Evolutionary conservation across 2,797 vertebrate species (phyloP), one percentile per base, ranked within the genome.

Genomic region (Rhynchonycteris naso): DNA sequence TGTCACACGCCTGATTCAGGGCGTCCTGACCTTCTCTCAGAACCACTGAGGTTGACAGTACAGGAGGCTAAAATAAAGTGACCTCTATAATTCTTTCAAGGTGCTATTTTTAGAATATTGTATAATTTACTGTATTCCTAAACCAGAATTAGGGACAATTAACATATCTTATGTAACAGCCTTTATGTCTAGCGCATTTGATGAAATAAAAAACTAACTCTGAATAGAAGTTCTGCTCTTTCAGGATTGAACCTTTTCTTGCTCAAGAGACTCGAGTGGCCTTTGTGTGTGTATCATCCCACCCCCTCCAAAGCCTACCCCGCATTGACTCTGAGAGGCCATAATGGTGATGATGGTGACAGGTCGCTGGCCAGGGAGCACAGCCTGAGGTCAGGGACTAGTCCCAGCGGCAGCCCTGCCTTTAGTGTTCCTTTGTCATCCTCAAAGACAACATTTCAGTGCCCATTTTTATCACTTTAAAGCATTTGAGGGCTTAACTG

Each of bases 61-160:
- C 74, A 69, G 85, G 84, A 95, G 96, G 93, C 93, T 90, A 69
- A 89, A 71, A 88, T 83, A 54, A 86, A 96, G 92, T 96, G 95
- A 96, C 97, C 96, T 96, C 96, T 94, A 30, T 35, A 58, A 71
- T 89, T 93, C 90, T 90, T 96, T 94, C 88, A 95, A 93, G 96
- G 96, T 97, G 96, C 97, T 97, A 96, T 96, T 96, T 97, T 95
- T 93, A 94, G 94, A 97, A 72, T 90, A 95, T 80, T 88, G 68
- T 93, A 68, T 96, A 79, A 95, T 92, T 94, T 95, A 66, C 66
- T 89, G 72, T 95, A 88, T 86, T 90, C 91, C 90, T 74, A 83
- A 92, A 93, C 89, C 75, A 96, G 95, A 94, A 74, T 69, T 95
- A 52, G 94, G 95, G 95, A 82, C 93, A 87, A 66, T 65, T 95